Evolutionary conservation across 2,113 vertebrate species (phyloP), one percentile per base, ranked within the genome.

Genomic region (Melanostigma gelatinosum): DNA sequence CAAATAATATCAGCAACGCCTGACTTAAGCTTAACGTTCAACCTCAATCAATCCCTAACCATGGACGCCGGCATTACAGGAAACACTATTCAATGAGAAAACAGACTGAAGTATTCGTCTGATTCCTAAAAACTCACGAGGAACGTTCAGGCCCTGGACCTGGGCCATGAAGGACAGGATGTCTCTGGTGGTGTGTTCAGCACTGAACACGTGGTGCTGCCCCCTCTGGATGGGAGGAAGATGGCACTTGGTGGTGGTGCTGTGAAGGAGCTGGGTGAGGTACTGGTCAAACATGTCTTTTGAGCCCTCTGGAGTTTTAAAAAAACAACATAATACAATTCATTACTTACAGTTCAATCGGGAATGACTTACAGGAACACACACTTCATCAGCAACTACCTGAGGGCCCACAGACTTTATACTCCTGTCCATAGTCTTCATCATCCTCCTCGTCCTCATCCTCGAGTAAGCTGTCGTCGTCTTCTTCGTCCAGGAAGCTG

Each of bases 91-190:
- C 10, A 27, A 27, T 8, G 7, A 3, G 10, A 3, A 62, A 32
- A 67, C 40, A 36, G 27, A 36, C n/a, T 9, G 0, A 20, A 1
- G 34, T 6, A 34, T 8, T 61, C 0, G 13, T 24, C 4, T 13
- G 4, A 10, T 61, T 68, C 12, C 0, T 18, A 27, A 66, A 34
- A 36, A 80, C 97, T 92, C 94, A 99, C 98, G 96, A 85, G 97
- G 96, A 73, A 97, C 89, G 83, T 96, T 96, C 66, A 96, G 92
- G 77, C 98, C 97, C 85, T 97, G 97, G 50, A 96, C 94, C 90
- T 97, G 96, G 46, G 97, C 97, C 97, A 99, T 97, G 75, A 98
- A 90, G 0, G 97, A 98, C 90, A 99, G 93, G 84, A 99, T 98
- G 84, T 99, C 97, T 81, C 94, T 94, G 20, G 97, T 99, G 65